Evolutionary conservation across 2,888 invertebrate species (phyloP).

Genomic region (Coenonympha arcania): DNA sequence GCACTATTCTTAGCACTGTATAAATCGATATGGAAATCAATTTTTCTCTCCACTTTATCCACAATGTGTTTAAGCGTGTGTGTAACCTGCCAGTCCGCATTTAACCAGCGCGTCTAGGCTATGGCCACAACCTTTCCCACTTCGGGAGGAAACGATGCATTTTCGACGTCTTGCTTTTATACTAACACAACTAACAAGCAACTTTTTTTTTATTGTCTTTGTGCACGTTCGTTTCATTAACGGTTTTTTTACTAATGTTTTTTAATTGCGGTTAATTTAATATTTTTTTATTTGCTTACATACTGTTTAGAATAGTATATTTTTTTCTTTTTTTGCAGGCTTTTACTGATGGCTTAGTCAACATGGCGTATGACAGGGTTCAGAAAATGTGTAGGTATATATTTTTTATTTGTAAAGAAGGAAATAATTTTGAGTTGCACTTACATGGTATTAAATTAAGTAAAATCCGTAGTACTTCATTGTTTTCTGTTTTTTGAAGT

Average conservation of each 20-base stretch:
- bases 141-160: no score
- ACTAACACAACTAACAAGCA: not conserved
- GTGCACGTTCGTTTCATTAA: not conserved
- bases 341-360: constrained; percentile 44
- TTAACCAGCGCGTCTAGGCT: no score
- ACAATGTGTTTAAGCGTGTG: no score
- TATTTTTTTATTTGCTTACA: constrained; percentile 3
- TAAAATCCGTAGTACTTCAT: no score
- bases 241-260: not conserved
- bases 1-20: no score
- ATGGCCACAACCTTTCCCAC: no score
- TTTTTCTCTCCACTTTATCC: no score
- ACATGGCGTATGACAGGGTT: not conserved
- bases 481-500: no score
- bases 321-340: constrained; percentile 46
- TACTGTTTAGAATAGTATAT: constrained; percentile 26
- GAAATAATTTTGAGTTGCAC: no score
- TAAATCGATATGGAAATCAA: no score
- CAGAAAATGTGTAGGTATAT: constrained; percentile 32
- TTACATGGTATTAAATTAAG: no score
- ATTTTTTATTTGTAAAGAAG: constrained; percentile 8
- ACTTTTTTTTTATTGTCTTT: not conserved
- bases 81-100: no score
- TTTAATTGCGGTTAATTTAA: not conserved
- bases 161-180: not conserved